phyloP scores from a whole-genome alignment of 2,888 invertebrate genomes.

The Antheraea yamamai region DNA sequence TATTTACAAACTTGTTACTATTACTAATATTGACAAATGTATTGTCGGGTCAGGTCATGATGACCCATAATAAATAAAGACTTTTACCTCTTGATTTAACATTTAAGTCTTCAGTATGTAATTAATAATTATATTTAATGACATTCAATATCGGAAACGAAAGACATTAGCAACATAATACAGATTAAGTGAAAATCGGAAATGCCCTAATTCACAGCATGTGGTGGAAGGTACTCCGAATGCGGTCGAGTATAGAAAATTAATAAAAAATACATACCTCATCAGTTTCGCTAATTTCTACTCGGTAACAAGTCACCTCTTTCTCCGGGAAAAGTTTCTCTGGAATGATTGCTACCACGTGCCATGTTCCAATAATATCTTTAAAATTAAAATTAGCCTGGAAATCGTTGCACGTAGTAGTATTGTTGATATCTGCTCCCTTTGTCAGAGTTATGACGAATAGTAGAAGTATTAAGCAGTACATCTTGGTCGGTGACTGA shows the following conservation, averaged over 20 bases:
- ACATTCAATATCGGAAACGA: too few relatives aligned
- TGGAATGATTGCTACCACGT: slow-evolving; percentile 67
- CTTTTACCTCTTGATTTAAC: too few relatives aligned
- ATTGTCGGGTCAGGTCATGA: too few relatives aligned
- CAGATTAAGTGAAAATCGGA: too few relatives aligned
- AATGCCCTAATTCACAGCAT: background rate
- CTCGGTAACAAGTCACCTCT: slow-evolving; percentile 58
- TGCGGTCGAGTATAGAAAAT: background rate
- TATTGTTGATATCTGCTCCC: slow-evolving; percentile 38
- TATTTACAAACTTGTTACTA: too few relatives aligned
- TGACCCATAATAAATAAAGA: too few relatives aligned
- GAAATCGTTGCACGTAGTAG: slow-evolving; percentile 51
- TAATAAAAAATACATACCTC: slow-evolving; percentile 47
- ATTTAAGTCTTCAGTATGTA: too few relatives aligned
- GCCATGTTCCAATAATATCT: slow-evolving; percentile 60
- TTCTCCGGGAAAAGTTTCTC: slow-evolving; percentile 62
- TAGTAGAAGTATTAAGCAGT: slow-evolving; percentile 32
- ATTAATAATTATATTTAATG: too few relatives aligned
- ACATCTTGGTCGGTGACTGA: slow-evolving; percentile 40
- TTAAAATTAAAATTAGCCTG: slow-evolving; percentile 60
- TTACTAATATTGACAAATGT: too few relatives aligned
- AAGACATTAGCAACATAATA: too few relatives aligned
- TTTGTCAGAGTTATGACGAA: slow-evolving; percentile 35
- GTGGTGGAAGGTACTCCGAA: background rate
- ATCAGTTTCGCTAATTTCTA: slow-evolving; percentile 70